Conservation (phyloP, 2,888 invertebrate genomes). For the Synergus umbraculus region DNA sequence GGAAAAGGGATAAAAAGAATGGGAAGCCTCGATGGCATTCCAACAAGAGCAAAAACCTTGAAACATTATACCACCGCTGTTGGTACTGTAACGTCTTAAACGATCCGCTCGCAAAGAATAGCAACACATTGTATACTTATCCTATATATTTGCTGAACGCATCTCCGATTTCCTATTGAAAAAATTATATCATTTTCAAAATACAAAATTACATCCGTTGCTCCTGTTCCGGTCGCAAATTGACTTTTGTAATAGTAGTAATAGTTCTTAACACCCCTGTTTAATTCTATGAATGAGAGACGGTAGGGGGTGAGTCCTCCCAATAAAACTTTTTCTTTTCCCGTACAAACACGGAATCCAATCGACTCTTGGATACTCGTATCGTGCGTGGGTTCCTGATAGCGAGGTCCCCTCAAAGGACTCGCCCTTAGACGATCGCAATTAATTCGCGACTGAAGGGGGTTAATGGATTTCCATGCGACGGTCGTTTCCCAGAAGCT, state of each 20-base stretch:
- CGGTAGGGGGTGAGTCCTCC: not conserved
- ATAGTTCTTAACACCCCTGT: not conserved
- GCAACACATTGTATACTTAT: slow-evolving; percentile 48
- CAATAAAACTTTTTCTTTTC: not conserved
- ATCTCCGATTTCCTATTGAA: not conserved
- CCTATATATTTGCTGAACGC: not conserved
- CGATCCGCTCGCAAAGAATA: slow-evolving; percentile 57
- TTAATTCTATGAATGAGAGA: not conserved
- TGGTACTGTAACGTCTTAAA: slow-evolving; percentile 67
- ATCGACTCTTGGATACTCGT: not conserved
- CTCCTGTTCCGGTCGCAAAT: too few relatives aligned
- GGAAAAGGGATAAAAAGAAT: slow-evolving; percentile 51
- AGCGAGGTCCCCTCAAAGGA: slow-evolving; percentile 61
- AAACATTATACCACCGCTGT: slow-evolving; percentile 57
- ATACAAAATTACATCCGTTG: too few relatives aligned
- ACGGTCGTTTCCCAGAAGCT: slow-evolving; percentile 70
- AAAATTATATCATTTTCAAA: not conserved
- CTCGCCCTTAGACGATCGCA: slow-evolving; percentile 73
- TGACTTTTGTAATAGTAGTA: too few relatives aligned
- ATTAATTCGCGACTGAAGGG: slow-evolving; percentile 74
- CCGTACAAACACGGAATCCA: not conserved
- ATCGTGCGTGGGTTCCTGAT: slow-evolving; percentile 47
- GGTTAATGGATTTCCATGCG: slow-evolving; percentile 75
- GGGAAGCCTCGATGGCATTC: slow-evolving; percentile 64
- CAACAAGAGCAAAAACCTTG: slow-evolving; percentile 66